A percentile compares a stretch with the other conserved stretches of the same genome.
These are phyloP conservation scores for Diuraphis noxia DNA, from an alignment of 1,140 invertebrate species.

Conservation along the genomic window DNA sequence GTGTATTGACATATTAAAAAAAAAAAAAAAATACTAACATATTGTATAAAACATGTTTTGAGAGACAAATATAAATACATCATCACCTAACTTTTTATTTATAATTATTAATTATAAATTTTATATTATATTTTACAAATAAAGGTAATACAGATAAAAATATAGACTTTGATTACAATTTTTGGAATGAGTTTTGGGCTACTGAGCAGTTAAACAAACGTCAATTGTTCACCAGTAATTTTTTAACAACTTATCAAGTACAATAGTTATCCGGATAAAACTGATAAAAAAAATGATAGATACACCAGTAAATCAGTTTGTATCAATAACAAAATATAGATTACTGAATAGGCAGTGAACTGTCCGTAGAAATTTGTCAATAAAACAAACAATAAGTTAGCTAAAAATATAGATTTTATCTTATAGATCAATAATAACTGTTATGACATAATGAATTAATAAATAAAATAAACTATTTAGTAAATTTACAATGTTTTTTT, in stretches of 20 bases:
- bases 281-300: neutral
- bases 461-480: neutral
- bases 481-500: neutral
- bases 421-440: neutral
- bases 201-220: neutral
- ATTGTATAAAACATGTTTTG: conserved; percentile 23
- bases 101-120: conserved; percentile 3
- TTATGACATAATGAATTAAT: conserved; percentile 9
- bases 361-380: conserved; percentile 10
- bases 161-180: neutral
- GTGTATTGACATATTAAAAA: neutral
- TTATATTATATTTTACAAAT: conserved; percentile 2
- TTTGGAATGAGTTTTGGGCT: conserved; percentile 30
- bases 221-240: neutral
- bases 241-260: neutral
- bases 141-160: conserved; percentile 38
- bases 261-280: neutral
- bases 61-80: conserved; percentile 6
- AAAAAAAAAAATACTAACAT: neutral
- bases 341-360: neutral
- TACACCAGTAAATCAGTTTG: neutral
- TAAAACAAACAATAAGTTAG: conserved; percentile 11
- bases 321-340: neutral
- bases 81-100: neutral
- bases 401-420: conserved; percentile 32